phyloP scores from a whole-genome alignment of 2,797 vertebrate genomes.

The Pelobates cultripes region DNA sequence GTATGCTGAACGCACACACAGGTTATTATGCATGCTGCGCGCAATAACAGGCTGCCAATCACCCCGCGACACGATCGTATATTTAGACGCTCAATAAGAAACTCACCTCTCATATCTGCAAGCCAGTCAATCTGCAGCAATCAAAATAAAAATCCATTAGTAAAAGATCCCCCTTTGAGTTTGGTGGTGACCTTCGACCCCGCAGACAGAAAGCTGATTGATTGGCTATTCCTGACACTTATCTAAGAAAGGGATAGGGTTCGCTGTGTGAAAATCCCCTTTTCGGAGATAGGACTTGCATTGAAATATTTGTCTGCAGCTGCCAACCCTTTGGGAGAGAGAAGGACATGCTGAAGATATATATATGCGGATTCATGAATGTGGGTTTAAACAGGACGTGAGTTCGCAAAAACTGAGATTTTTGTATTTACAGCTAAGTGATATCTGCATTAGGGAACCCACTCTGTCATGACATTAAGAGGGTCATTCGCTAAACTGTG shows the following conservation, averaged over 20 bases:
- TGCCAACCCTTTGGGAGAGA: constrained; percentile 26
- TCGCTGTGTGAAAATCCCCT: constrained; percentile 25
- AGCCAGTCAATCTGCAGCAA: constrained; percentile 71
- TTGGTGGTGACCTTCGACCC: constrained; percentile 67
- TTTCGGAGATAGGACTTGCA: constrained; percentile 57
- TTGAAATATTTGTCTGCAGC: constrained; percentile 69
- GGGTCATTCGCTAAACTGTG: too few relatives aligned
- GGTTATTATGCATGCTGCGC: neutral
- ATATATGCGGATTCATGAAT: too few relatives aligned
- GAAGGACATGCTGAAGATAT: neutral
- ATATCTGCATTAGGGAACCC: too few relatives aligned
- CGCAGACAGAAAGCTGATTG: constrained; percentile 69
- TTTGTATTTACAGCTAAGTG: too few relatives aligned
- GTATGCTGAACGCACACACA: neutral
- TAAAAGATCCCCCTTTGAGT: constrained; percentile 61
- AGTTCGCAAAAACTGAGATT: too few relatives aligned
- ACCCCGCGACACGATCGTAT: neutral
- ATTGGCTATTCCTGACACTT: constrained; percentile 75
- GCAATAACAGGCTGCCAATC: neutral
- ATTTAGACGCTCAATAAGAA: constrained; percentile 1
- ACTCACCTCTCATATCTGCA: neutral
- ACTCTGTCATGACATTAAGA: too few relatives aligned
- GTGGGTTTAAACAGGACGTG: too few relatives aligned
- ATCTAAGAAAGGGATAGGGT: constrained; percentile 65
- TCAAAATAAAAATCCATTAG: constrained; percentile 75